Conservation (phyloP, 2,888 invertebrate genomes). For the Platycheirus albimanus region DNA sequence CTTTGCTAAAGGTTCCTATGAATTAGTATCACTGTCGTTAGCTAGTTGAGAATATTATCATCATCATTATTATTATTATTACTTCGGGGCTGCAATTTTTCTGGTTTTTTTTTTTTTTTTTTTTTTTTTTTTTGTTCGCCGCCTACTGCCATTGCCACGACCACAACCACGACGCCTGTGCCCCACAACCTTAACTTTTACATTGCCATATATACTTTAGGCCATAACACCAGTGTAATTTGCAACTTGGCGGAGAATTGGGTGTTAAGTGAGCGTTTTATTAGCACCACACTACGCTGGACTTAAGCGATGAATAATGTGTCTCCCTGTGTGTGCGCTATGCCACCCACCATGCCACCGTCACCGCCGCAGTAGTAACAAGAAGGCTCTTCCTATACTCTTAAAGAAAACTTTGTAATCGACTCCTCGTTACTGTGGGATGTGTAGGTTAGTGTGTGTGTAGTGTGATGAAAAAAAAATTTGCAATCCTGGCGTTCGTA, state of each 20-base stretch:
- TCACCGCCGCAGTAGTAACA: neutral
- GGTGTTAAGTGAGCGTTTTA: conserved; percentile 74
- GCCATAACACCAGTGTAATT: conserved; percentile 71
- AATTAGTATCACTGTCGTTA: conserved; percentile 69
- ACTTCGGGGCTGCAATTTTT: conserved; percentile 51
- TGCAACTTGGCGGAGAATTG: conserved; percentile 72
- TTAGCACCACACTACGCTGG: conserved; percentile 69
- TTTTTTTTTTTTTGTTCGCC: neutral
- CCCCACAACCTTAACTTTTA: conserved; percentile 23
- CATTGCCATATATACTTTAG: no score
- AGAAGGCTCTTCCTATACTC: conserved; percentile 53
- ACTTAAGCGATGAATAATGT: conserved; percentile 73
- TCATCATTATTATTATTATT: conserved; percentile 65
- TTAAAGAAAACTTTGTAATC: conserved; percentile 69
- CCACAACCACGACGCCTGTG: conserved; percentile 1
- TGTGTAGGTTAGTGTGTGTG: neutral
- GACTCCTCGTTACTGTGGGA: conserved; percentile 14
- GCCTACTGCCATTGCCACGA: neutral
- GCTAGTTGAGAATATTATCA: conserved; percentile 55
- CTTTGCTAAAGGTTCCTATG: conserved; percentile 5
- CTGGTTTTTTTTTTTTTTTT: conserved; percentile 12
- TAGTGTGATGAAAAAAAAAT: conserved; percentile 4
- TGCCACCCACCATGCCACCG: neutral
- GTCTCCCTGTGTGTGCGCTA: conserved; percentile 8
- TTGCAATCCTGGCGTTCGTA: conserved; percentile 61